These are phyloP conservation scores for Gibbula magus DNA, from an alignment of 2,888 invertebrate genomes.

Conservation along the genomic window DNA sequence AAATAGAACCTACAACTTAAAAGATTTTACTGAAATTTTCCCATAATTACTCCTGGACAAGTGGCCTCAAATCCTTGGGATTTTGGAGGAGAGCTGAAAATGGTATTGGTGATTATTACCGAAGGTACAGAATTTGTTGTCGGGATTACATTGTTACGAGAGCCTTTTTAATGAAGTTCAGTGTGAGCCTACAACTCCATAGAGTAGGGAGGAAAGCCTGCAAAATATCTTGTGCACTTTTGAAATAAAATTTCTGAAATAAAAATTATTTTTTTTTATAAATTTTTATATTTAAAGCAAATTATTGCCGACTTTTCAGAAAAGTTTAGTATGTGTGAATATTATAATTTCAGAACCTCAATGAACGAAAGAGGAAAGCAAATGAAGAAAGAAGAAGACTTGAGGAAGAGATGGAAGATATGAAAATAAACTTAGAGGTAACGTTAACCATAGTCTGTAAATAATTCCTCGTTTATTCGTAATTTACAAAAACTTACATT, in stretches of 20 bases:
- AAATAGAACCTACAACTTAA: too few species aligned
- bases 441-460: not conserved
- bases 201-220: too few species aligned
- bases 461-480: not conserved
- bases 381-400: slow-evolving; percentile 63
- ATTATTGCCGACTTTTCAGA: not conserved
- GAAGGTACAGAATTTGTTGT: too few species aligned
- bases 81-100: too few species aligned
- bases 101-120: too few species aligned
- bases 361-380: slow-evolving; percentile 68
- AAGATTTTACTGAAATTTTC: too few species aligned
- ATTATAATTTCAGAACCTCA: slow-evolving; percentile 59
- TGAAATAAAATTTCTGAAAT: not conserved
- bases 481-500: not conserved
- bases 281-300: not conserved
- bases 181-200: too few species aligned
- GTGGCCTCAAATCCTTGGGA: too few species aligned
- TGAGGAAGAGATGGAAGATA: slow-evolving; percentile 70
- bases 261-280: not conserved
- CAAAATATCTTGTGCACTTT: too few species aligned
- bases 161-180: too few species aligned
- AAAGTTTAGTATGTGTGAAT: not conserved
- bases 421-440: slow-evolving; percentile 67
- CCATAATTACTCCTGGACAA: too few species aligned
- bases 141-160: too few species aligned